Base-by-base conservation (phyloP, 1,140 invertebrate genomes). In the Battus philenor region DNA sequence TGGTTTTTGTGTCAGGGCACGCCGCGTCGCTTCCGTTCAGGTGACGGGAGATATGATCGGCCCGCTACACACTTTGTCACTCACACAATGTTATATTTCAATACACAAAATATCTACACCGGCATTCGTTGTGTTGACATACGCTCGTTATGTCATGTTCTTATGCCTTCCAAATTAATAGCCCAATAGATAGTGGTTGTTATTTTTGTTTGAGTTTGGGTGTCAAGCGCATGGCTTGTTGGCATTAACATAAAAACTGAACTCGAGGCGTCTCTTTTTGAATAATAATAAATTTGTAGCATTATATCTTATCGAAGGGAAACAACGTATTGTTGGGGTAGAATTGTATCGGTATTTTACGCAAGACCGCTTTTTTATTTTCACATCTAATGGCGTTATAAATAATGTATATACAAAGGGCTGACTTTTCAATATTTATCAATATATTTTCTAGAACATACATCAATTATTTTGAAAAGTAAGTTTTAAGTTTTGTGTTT, bases 31-130 rank as follows among this genome's bases (percentile, higher is more conserved):
- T 78, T 82, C 78, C 78, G 75, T 67, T 70, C 78, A 82, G 78
- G 78, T 82, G 78, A 75, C 65, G 69, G 60, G 33, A 46, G 77
- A 78, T 78, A 58, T 34, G 65, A 77, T 80, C 76, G 44, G 41
- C 26, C 50, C 44, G 38, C 53, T 53, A 68, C 65, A 70, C 58
- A 54, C 47, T 69, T 75, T 72, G 63, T 73, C 61, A 69, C 63
- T 64, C 41, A 44, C 44, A 54, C 54, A 51, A 65, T 60, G 59
- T 57, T 63, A 50, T 54, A 52, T 64, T 57, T 52, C 47, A 43
- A 67, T 57, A 56, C 53, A 47, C 27, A 49, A 50, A 45, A 55
- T 55, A 59, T 61, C 52, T 52, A 47, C 44, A 47, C 44, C 20
- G 46, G 34, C 46, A 50, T 51, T 30, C 38, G 38, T 41, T 7